A percentile compares a stretch with the other conserved stretches of the same genome.
Evolutionary conservation across 1,140 invertebrate genomes (phyloP).

Genomic region (Calliphora vicina): DNA sequence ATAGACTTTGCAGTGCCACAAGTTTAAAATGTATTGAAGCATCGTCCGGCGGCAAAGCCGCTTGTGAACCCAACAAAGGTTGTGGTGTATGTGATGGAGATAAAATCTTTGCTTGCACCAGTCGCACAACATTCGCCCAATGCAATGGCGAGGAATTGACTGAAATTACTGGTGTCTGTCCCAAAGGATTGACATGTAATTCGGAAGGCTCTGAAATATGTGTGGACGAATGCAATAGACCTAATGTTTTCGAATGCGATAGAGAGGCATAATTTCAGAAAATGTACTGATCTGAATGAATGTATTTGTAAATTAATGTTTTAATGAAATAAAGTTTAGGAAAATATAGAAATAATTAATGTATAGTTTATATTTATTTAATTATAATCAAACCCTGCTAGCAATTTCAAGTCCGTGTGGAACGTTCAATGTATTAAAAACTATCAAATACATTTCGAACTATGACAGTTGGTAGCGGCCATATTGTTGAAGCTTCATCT

Average conservation of each 20-base stretch:
- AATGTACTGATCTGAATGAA: background rate
- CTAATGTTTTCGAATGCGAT: background rate
- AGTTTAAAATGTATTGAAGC: background rate
- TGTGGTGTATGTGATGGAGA: constrained; percentile 44
- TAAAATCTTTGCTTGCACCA: constrained; percentile 51
- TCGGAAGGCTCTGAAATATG: constrained; percentile 47
- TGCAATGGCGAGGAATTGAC: constrained; percentile 42
- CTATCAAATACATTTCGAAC: too few species aligned
- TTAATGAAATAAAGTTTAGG: background rate
- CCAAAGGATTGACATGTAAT: constrained; percentile 42
- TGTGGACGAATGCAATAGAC: constrained; percentile 43
- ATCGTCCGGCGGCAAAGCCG: background rate
- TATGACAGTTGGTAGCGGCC: too few species aligned
- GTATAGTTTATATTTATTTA: too few species aligned
- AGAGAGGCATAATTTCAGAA: background rate
- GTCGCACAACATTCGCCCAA: constrained; percentile 50
- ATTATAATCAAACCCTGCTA: background rate
- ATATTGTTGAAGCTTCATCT: too few species aligned
- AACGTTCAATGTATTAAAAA: too few species aligned
- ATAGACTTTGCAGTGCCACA: constrained; percentile 1
- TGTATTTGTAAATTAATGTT: background rate
- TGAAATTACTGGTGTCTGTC: constrained; percentile 41
- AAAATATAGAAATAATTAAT: background rate
- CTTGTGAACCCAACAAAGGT: constrained; percentile 35
- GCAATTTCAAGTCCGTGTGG: background rate